These are phyloP conservation scores for Hypercompe scribonia DNA, from an alignment of 2,888 invertebrate species.

Conservation along the genomic window DNA sequence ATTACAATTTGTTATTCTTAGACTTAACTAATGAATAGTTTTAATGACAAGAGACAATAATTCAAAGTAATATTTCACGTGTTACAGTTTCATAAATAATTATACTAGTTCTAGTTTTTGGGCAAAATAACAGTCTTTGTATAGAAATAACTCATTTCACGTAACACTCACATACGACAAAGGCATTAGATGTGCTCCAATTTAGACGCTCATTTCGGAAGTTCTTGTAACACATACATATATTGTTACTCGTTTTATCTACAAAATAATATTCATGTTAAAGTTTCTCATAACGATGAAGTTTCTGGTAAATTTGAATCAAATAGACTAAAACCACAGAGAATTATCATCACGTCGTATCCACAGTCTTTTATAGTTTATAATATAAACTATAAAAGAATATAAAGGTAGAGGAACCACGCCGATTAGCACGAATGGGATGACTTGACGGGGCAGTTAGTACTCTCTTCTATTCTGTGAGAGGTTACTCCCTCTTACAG, in stretches of 20 bases:
- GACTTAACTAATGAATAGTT: neutral
- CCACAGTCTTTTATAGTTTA: too few species aligned
- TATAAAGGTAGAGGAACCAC: too few species aligned
- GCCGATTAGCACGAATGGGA: too few species aligned
- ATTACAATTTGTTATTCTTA: neutral
- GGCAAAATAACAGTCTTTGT: slow-evolving; percentile 1
- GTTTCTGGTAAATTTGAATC: too few species aligned
- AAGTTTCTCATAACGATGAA: too few species aligned
- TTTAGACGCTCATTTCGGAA: neutral
- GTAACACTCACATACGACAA: neutral
- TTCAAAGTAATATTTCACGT: neutral
- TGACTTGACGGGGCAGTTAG: too few species aligned
- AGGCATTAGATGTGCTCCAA: neutral
- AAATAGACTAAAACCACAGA: too few species aligned
- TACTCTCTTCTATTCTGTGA: too few species aligned
- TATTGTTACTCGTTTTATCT: neutral
- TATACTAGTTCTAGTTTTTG: neutral
- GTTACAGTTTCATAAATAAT: neutral
- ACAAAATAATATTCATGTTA: neutral
- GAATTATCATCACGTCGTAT: too few species aligned
- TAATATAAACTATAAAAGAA: too few species aligned
- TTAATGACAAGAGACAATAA: neutral
- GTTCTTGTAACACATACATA: neutral
- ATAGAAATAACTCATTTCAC: neutral
- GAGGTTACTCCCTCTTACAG: too few species aligned